Conservation (phyloP, 2,888 invertebrate species). For the Eupelmus urozonus region DNA sequence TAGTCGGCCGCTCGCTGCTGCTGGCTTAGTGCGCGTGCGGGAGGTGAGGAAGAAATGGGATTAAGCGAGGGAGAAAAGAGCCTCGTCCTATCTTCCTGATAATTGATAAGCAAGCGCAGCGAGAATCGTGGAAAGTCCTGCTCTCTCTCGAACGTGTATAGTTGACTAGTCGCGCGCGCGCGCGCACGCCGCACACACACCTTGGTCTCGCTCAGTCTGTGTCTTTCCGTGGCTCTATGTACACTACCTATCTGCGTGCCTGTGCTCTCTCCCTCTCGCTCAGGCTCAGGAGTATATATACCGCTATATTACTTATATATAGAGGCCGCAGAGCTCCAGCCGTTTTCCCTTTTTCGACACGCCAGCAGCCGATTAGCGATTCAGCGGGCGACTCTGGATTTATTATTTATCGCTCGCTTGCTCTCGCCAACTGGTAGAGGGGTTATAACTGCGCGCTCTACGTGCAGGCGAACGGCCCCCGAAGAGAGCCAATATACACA, state of each 20-base stretch:
- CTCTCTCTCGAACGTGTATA: too few relatives aligned
- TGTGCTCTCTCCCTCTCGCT: not conserved
- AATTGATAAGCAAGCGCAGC: too few relatives aligned
- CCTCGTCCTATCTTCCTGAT: too few relatives aligned
- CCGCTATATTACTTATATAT: too few relatives aligned
- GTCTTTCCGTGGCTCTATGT: not conserved
- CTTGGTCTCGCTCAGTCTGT: not conserved
- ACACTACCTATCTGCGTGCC: not conserved
- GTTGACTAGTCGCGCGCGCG: too few relatives aligned
- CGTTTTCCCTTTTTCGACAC: constrained; percentile 13
- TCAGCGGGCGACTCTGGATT: not conserved
- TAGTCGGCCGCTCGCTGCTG: too few relatives aligned
- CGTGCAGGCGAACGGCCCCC: constrained; percentile 10
- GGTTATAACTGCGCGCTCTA: constrained; percentile 3
- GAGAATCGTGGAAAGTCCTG: too few relatives aligned
- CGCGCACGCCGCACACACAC: too few relatives aligned
- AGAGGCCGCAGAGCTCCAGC: too few relatives aligned
- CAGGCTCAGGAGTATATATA: not conserved
- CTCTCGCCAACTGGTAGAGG: not conserved
- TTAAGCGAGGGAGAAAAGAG: not conserved
- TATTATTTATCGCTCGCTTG: not conserved
- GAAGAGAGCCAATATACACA: not conserved
- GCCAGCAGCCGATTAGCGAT: not conserved
- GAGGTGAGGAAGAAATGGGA: constrained; percentile 1
- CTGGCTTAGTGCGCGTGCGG: too few relatives aligned